phyloP scores from a whole-genome alignment of 2,797 vertebrate genomes.

The Gymnothorax javanicus region DNA sequence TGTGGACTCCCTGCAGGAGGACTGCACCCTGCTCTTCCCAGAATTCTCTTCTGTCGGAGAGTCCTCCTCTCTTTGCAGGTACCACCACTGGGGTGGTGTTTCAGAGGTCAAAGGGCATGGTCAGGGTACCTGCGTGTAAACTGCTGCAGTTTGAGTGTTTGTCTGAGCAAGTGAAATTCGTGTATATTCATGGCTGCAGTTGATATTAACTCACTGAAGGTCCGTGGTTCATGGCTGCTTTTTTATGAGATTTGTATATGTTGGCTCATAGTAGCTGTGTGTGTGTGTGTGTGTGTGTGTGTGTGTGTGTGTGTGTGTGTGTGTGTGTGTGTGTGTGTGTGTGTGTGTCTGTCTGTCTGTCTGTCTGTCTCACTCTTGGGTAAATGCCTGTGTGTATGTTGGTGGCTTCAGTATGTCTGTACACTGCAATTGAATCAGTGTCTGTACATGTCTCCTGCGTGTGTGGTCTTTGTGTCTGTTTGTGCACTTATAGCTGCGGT shows the following conservation, averaged over 20 bases:
- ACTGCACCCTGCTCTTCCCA: constrained; percentile 79
- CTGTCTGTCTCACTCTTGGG: background rate
- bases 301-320: background rate
- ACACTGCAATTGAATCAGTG: too few relatives aligned
- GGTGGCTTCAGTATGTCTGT: background rate
- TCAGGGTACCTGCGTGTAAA: background rate
- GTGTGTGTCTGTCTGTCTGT: background rate
- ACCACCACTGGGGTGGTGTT: background rate
- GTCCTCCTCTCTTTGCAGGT: constrained; percentile 21
- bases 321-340: background rate
- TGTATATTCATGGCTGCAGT: too few relatives aligned
- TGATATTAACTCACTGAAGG: too few relatives aligned
- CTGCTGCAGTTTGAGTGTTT: background rate
- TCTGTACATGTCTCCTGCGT: background rate
- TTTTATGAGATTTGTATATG: too few relatives aligned
- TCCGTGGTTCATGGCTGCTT: too few relatives aligned
- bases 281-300: background rate
- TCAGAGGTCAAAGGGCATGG: background rate
- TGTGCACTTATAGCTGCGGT: background rate
- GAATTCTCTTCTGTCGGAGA: constrained; percentile 48
- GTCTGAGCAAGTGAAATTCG: background rate
- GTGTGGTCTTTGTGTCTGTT: background rate
- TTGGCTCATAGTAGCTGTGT: background rate
- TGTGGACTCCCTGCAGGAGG: constrained; percentile 80
- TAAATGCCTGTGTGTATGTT: background rate